Base-by-base conservation (phyloP, 2,888 invertebrate genomes). In the Oscheius sp. region DNA sequence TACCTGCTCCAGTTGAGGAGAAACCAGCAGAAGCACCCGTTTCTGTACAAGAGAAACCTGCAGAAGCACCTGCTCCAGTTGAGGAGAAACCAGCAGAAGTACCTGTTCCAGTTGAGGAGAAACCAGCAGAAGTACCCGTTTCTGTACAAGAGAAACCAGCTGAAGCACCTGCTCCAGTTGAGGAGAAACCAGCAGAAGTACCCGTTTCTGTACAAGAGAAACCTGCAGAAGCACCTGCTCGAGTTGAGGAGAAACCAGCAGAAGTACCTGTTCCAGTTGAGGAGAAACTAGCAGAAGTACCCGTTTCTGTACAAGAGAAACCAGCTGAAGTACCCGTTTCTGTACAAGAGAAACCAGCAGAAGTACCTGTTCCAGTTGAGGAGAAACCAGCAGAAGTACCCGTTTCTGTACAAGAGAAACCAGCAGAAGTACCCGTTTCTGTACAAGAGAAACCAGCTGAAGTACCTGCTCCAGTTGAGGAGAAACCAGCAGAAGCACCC, bases 1-100 rank as follows among this genome's bases (percentile, higher is more conserved):
- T 6, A 5, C 33, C 56, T 6, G 56, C 33, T 28, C 30, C 33
- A 56, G 56, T 49, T n/a, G 26, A 22, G 20, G 26, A 22, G 49
- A 6, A 20, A 32, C 20, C 12, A 14, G 56, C 33, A 5, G 32
- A 56, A 17, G 33, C 17, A 6, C 45, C 61, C 14, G 56, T 20
- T 32, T 38, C 66, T 32, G 66, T 57, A 38, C 47, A 66, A n/a
- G 66, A 57, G 17, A 49, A 38, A 49, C 57, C 56, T 47, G 68
- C 22, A n/a, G 54, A 54, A 8, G 30, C 20, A 3, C 32, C 33
- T 9, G 54, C 32, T 32, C 54, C n/a, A 32, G 54, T 30, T 17
- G 30, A 54, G 28, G 9, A 28, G 30, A 6, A 50, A 22, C 26
- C 50, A 26, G 26, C 22, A 9, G 50, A 50, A 24, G 26, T 24